Conservation (phyloP, 2,113 vertebrate species). For the Corapipo altera region DNA sequence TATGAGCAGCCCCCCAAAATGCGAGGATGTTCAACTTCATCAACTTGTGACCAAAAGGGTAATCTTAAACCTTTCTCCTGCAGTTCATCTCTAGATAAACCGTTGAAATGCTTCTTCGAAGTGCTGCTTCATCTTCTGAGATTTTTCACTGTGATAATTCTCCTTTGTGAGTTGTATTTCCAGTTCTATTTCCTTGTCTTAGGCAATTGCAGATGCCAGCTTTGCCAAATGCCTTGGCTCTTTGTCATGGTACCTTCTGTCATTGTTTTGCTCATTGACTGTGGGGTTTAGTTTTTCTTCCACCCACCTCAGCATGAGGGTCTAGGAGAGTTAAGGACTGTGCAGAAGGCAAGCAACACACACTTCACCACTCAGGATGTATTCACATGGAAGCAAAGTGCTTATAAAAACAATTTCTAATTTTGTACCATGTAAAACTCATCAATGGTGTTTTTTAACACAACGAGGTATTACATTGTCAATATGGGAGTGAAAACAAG, state of each 20-base stretch:
- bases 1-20: background rate
- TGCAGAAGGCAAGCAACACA: background rate
- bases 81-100: background rate
- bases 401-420: background rate
- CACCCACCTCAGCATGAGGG: background rate
- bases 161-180: background rate
- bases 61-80: background rate
- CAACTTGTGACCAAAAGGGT: background rate
- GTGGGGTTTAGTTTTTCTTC: background rate
- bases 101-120: background rate
- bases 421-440: background rate
- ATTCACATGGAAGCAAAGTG: background rate
- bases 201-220: background rate
- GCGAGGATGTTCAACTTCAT: background rate
- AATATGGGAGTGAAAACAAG: background rate
- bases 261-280: background rate
- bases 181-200: background rate
- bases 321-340: background rate
- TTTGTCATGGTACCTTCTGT: background rate
- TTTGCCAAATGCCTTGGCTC: background rate
- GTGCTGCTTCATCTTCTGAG: background rate
- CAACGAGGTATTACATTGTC: background rate
- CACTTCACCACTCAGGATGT: background rate
- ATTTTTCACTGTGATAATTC: background rate
- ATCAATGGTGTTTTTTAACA: background rate